A percentile compares a stretch with the other conserved stretches of the same genome.
These are phyloP conservation scores for Gortyna flavago DNA, from an alignment of 2,888 invertebrate species.

Conservation along the genomic window DNA sequence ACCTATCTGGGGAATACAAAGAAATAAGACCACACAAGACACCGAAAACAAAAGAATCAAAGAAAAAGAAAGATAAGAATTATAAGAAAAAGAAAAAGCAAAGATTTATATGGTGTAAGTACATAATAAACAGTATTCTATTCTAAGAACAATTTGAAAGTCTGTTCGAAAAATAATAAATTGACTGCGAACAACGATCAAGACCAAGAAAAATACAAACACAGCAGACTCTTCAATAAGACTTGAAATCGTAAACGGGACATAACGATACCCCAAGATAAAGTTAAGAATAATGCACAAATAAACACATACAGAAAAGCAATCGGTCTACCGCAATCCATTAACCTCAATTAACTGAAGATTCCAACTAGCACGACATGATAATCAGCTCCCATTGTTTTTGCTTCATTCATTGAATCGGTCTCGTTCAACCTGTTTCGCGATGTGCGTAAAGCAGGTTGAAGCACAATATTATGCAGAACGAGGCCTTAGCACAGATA, in stretches of 20 bases:
- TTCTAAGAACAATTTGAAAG: constrained; percentile 16
- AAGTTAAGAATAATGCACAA: constrained; percentile 27
- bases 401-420: constrained; percentile 46
- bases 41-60: not conserved
- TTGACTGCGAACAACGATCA: not conserved
- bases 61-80: not conserved
- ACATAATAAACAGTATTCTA: not conserved
- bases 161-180: not conserved
- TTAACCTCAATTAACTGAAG: constrained; percentile 50
- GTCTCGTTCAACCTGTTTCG: constrained; percentile 38
- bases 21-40: not conserved
- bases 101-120: not conserved
- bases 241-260: constrained; percentile 14
- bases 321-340: constrained; percentile 39
- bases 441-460: constrained; percentile 35
- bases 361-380: constrained; percentile 42
- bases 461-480: constrained; percentile 7
- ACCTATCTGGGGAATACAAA: not conserved
- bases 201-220: not conserved
- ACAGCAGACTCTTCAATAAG: not conserved
- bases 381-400: constrained; percentile 50
- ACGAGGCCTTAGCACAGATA: not conserved
- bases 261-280: constrained; percentile 19
- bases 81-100: no score
- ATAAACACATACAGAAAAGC: constrained; percentile 23